Conservation (phyloP, 2,113 vertebrate species). For the Cynopterus brachyotis region DNA sequence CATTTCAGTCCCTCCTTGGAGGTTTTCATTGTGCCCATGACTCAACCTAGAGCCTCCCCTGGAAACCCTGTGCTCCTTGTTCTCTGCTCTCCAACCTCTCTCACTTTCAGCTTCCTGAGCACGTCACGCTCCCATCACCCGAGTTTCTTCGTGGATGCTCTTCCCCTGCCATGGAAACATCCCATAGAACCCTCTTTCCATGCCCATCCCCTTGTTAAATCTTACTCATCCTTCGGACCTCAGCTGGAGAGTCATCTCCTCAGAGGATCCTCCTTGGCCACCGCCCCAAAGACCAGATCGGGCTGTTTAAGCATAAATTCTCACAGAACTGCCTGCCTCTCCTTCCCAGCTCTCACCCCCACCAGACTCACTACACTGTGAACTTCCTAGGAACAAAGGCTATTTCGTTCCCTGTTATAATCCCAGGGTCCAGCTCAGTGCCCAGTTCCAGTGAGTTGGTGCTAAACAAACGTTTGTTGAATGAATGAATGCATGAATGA, state of each 20-base stretch:
- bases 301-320: background rate
- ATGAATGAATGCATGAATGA: background rate
- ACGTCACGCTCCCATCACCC: background rate
- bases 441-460: background rate
- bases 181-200: background rate
- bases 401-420: background rate
- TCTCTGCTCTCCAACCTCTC: background rate
- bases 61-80: background rate
- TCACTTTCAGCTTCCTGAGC: background rate
- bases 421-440: background rate
- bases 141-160: background rate
- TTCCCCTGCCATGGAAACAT: fast-evolving
- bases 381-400: background rate
- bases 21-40: background rate
- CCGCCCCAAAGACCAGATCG: background rate
- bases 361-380: too few species aligned
- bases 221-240: background rate
- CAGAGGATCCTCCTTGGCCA: background rate
- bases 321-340: background rate
- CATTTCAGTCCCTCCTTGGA: background rate
- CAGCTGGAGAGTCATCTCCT: background rate
- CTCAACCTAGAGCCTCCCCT: background rate
- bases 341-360: background rate
- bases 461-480: background rate
- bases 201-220: background rate